Percentiles rank a stretch among this genome's conserved stretches.
Conservation (phyloP, 2,113 vertebrate species). For the Pimephales promelas region DNA sequence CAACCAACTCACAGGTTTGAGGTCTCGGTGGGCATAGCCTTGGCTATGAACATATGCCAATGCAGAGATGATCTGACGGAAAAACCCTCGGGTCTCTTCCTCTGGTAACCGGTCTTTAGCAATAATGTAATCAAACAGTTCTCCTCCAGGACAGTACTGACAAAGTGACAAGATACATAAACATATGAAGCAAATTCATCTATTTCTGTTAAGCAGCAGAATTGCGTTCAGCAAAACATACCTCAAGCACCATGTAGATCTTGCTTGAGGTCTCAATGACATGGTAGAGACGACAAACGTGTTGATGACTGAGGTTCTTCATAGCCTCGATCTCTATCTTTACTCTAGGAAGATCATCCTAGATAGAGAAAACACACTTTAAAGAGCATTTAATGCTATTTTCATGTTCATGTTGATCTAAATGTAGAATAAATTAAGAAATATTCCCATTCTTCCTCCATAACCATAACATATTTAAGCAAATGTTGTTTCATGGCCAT, state of each 20-base stretch:
- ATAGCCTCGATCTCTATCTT: constrained; percentile 93
- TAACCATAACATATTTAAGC: background rate
- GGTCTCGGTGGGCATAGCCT: constrained; percentile 93
- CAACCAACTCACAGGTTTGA: constrained; percentile 80
- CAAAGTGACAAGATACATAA: background rate
- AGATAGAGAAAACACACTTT: background rate
- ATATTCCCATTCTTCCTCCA: background rate
- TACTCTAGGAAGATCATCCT: constrained; percentile 91
- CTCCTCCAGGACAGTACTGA: constrained; percentile 94
- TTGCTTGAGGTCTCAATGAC: constrained; percentile 89
- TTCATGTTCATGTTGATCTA: background rate
- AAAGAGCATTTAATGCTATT: background rate
- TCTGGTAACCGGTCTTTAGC: constrained; percentile 90
- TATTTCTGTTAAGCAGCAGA: background rate
- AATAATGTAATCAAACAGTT: constrained; percentile 95
- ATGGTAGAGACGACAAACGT: constrained; percentile 90
- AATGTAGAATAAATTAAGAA: background rate
- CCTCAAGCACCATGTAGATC: constrained; percentile 95
- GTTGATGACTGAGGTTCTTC: constrained; percentile 93
- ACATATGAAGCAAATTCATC: background rate
- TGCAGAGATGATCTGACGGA: constrained; percentile 92
- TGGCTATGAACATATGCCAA: constrained; percentile 91
- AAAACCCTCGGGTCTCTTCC: constrained; percentile 89
- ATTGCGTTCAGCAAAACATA: constrained; percentile 55
- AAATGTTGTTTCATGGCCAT: background rate